Conservation (phyloP, 2,113 vertebrate species). For the Ploceus nigricollis region DNA sequence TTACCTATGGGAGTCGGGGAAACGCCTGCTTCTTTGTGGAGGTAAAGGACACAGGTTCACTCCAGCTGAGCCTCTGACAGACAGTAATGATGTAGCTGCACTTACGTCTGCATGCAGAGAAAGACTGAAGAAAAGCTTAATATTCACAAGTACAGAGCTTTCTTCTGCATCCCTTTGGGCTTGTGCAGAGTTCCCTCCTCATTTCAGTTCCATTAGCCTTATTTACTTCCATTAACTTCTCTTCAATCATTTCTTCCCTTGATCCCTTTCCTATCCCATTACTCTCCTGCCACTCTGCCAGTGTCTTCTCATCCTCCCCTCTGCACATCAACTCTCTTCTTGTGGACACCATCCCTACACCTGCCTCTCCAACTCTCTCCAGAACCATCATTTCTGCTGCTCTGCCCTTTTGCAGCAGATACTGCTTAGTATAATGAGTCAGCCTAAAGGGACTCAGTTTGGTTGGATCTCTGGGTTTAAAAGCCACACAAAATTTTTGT, state of each 20-base stretch:
- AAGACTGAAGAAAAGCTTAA: not conserved
- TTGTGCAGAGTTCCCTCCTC: not conserved
- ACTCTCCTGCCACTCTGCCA: not conserved
- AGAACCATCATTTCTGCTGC: not conserved
- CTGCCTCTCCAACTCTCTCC: too few species aligned
- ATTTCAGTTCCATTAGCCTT: not conserved
- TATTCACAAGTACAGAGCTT: not conserved
- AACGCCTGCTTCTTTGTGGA: conserved; percentile 76
- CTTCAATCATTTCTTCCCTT: not conserved
- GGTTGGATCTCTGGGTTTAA: not conserved
- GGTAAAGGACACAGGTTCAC: conserved; percentile 45
- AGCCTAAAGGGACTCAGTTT: not conserved
- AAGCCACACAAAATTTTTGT: not conserved
- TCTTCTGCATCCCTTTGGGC: not conserved
- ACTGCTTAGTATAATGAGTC: not conserved
- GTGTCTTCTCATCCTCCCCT: not conserved
- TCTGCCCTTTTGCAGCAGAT: not conserved
- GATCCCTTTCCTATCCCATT: not conserved
- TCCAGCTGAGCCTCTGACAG: not conserved
- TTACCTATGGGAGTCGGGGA: conserved; percentile 74
- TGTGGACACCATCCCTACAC: not conserved
- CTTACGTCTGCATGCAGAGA: not conserved
- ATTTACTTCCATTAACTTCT: not conserved
- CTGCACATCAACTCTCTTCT: not conserved
- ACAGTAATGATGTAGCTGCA: not conserved